Conservation (phyloP, 1,140 invertebrate genomes). For the Gerris buenoi region DNA sequence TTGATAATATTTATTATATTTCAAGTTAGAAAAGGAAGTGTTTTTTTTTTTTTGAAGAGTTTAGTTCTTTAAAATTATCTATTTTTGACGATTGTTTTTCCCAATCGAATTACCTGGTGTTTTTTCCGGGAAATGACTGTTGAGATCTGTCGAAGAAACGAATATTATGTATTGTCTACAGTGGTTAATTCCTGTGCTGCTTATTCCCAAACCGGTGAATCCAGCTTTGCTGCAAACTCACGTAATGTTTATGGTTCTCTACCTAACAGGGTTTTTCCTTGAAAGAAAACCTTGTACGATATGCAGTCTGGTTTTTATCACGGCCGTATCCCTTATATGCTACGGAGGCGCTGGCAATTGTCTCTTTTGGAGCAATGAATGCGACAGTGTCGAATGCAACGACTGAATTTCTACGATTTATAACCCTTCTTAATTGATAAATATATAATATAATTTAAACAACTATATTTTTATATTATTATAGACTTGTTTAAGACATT, state of each 20-base stretch:
- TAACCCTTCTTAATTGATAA: too few species aligned
- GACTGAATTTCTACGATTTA: too few species aligned
- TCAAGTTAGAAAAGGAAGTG: too few species aligned
- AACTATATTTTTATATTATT: too few species aligned
- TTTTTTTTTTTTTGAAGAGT: too few species aligned
- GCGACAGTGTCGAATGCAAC: conserved; percentile 54
- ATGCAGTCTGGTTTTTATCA: conserved; percentile 83
- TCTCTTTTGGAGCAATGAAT: conserved; percentile 73
- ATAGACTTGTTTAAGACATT: too few species aligned
- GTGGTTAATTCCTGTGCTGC: conserved; percentile 89
- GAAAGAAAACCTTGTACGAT: conserved; percentile 93
- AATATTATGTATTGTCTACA: conserved; percentile 88
- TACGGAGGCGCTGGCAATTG: conserved; percentile 92
- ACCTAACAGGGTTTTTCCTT: conserved; percentile 83
- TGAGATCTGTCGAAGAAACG: background rate
- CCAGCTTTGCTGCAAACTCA: conserved; percentile 87
- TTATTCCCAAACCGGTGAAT: conserved; percentile 93
- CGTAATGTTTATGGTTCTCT: conserved; percentile 90
- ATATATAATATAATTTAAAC: too few species aligned
- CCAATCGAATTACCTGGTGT: too few species aligned
- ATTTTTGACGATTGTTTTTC: too few species aligned
- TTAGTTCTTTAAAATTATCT: too few species aligned
- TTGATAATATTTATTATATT: too few species aligned
- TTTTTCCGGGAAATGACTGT: background rate
- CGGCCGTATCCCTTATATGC: conserved; percentile 82